A percentile compares a stretch with the other conserved stretches of the same genome.
These are phyloP conservation scores for Stegophylla sp. DNA, from an alignment of 2,888 invertebrate species.

Conservation along the genomic window DNA sequence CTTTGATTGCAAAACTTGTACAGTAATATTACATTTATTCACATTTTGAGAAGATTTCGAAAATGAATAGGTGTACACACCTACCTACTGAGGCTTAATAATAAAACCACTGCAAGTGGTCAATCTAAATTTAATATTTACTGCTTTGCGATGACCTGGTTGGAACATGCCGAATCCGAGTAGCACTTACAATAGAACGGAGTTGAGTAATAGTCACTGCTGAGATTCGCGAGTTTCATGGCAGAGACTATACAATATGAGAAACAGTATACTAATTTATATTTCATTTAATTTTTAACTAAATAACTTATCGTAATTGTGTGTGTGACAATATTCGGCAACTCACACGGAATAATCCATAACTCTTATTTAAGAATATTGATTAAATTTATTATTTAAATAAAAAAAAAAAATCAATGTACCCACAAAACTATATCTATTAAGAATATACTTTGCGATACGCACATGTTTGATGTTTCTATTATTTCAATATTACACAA, in stretches of 20 bases:
- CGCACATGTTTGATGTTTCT: no score
- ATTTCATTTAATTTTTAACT: neutral
- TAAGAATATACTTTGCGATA: no score
- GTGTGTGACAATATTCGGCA: neutral
- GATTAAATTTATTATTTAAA: no score
- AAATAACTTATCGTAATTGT: neutral
- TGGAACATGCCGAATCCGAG: neutral
- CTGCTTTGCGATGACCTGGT: neutral
- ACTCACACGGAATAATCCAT: neutral
- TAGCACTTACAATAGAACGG: neutral
- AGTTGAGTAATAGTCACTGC: neutral
- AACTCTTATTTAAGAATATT: no score
- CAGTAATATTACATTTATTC: no score
- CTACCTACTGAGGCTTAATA: neutral
- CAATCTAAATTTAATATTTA: neutral
- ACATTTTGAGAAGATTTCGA: no score
- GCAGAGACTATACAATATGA: neutral
- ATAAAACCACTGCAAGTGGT: no score
- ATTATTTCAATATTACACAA: no score
- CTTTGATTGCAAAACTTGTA: no score
- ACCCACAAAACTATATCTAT: no score
- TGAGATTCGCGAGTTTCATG: neutral
- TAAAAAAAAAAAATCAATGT: no score
- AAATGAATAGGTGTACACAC: neutral
- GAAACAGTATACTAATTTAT: neutral